Base-by-base conservation (phyloP, 2,888 invertebrate species). In the Julus scandinavius region DNA sequence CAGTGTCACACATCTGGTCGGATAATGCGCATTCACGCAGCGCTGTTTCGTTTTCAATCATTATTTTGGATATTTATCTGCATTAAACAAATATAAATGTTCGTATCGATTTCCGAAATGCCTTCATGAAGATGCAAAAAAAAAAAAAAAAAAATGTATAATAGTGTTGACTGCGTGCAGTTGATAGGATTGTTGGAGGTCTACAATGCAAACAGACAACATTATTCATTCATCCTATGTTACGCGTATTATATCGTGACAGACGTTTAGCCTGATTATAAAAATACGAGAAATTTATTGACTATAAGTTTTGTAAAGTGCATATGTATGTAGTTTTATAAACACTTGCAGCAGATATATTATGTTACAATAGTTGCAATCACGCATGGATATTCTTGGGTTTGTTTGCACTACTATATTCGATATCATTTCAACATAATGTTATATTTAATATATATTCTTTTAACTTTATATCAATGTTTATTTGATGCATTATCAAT, bases 61-160 rank as follows among this genome's bases (percentile, higher is more conserved):
- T 72, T 72, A 72, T 72, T 72, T 72, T 11, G 72, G 29, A 72
- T 29, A 72, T 72, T 72, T 72, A 72, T 72, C 72, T 72, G 72
- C 72, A 72, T 72, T 72, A 72, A 72, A 72, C 72, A 72, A 72
- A 72, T 72, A 72, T 29, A 29, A 72, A 20, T 72, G 72, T 29
- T 72, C 29, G 9, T 72, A 72, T 72, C 72, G 72, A 72, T 72
- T 72, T 72, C 72, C 72, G 72, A 72, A 72, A 72, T 72, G 72
- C 20, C 72, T 29, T 72, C 72, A 9, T n/a, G 9, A 72, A 72
- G 72, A 72, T 72, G 29, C 72, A 11, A 20, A 72, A 72, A 72
- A 29, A 29, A n/a, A n/a, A n/a, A n/a, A n/a, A n/a, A n/a, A n/a
- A n/a, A n/a, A n/a, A n/a, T n/a, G n/a, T 11, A 29, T 72, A 72